Conservation (phyloP, 2,113 vertebrate species). For the Gymnobelideus leadbeateri region DNA sequence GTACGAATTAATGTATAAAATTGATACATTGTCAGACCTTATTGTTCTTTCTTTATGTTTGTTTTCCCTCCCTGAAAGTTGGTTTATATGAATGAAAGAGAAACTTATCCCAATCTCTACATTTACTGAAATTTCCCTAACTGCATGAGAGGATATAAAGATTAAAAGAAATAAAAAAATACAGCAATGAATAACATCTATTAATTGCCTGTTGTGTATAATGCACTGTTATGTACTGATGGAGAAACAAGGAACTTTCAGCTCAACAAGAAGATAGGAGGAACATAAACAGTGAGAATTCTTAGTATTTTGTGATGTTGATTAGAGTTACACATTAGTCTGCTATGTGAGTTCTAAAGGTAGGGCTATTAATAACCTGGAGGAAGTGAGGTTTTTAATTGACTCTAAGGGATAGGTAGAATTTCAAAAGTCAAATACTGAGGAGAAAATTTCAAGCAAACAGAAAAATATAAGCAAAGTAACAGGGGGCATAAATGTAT, state of each 20-base stretch:
- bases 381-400: background rate
- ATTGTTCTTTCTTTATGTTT: background rate
- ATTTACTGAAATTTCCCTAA: background rate
- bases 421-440: background rate
- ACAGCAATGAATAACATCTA: background rate
- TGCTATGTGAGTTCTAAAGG: background rate
- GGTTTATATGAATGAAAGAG: background rate
- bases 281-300: background rate
- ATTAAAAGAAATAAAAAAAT: background rate
- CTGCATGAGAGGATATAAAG: background rate
- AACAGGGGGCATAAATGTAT: background rate
- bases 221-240: background rate
- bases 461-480: background rate
- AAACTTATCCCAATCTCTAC: background rate
- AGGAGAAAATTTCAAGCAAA: background rate
- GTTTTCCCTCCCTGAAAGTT: background rate
- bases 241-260: background rate
- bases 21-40: background rate
- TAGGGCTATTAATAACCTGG: background rate
- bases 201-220: background rate
- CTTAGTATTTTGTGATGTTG: background rate
- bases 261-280: background rate
- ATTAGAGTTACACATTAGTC: background rate
- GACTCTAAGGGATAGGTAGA: background rate
- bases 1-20: background rate